Evolutionary conservation across 2,113 vertebrate species (phyloP).

Genomic region (Struthio camelus): DNA sequence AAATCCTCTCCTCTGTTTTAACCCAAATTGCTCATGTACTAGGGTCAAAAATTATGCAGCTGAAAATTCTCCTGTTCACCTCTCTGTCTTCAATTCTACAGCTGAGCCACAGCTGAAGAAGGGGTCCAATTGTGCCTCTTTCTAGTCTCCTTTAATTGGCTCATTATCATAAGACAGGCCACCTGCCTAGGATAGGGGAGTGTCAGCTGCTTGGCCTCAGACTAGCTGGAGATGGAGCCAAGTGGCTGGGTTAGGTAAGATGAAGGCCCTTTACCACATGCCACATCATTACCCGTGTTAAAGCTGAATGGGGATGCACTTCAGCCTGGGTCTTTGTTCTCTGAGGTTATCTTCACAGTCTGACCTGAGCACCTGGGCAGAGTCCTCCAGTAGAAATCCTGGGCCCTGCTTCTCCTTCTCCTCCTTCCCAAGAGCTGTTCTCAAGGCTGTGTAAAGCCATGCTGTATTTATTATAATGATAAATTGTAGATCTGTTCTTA

Average conservation of each 20-base stretch:
- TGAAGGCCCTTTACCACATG: not conserved
- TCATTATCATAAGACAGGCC: constrained; percentile 52
- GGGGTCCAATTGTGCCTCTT: not conserved
- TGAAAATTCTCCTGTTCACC: constrained; percentile 37
- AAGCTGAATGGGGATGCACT: not conserved
- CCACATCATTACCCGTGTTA: fast-evolving
- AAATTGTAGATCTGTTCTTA: not conserved
- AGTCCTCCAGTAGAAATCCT: not conserved
- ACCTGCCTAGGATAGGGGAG: not conserved
- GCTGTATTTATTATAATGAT: not conserved
- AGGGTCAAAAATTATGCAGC: not conserved
- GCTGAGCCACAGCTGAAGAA: not conserved
- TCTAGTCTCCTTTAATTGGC: constrained; percentile 32
- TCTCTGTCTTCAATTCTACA: constrained; percentile 12
- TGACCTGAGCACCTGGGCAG: not conserved
- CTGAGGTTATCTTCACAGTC: not conserved
- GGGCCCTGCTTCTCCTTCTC: not conserved
- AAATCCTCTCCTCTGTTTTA: constrained; percentile 19
- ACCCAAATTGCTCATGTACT: not conserved
- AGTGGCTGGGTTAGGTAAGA: not conserved
- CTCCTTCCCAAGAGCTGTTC: not conserved
- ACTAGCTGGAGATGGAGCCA: constrained; percentile 41
- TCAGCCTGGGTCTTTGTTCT: constrained; percentile 13
- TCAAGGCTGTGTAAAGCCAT: not conserved
- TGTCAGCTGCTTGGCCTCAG: constrained; percentile 44